Conservation (phyloP, 2,797 vertebrate genomes). For the Sciurus vulgaris region DNA sequence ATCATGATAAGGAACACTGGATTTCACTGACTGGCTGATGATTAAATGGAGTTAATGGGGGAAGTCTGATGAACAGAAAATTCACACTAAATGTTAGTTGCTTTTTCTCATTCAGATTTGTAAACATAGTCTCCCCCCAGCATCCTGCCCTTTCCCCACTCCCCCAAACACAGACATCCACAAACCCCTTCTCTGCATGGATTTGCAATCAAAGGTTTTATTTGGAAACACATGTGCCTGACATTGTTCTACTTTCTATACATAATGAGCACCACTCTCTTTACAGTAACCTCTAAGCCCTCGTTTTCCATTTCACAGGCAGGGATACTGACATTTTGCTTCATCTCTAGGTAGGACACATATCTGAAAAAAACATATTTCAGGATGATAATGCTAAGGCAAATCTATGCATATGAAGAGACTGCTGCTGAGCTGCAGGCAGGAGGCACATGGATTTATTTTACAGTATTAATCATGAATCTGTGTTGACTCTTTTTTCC, state of each 20-base stretch:
- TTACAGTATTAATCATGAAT: not conserved
- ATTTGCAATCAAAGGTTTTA: not conserved
- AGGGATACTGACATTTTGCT: not conserved
- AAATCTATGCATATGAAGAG: not conserved
- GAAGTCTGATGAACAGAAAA: not conserved
- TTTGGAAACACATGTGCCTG: not conserved
- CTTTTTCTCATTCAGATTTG: constrained; percentile 18
- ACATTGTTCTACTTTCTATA: not conserved
- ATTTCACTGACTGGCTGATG: not conserved
- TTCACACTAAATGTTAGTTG: not conserved
- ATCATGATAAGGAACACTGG: not conserved
- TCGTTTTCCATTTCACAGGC: constrained; percentile 45
- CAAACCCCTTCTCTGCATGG: not conserved
- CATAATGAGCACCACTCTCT: not conserved
- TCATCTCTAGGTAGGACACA: constrained; percentile 9
- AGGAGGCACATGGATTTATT: not conserved
- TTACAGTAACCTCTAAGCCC: not conserved
- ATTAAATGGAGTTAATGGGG: not conserved
- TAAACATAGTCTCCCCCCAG: not conserved
- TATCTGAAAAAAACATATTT: not conserved
- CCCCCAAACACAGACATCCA: not conserved
- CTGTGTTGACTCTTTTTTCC: not conserved
- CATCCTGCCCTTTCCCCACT: accelerated
- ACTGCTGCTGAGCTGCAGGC: accelerated
- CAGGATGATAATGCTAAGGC: not conserved